A percentile compares a stretch with the other conserved stretches of the same genome.
These are phyloP conservation scores for Loripinus fragilis DNA, from an alignment of 2,888 invertebrate genomes.

Conservation along the genomic window DNA sequence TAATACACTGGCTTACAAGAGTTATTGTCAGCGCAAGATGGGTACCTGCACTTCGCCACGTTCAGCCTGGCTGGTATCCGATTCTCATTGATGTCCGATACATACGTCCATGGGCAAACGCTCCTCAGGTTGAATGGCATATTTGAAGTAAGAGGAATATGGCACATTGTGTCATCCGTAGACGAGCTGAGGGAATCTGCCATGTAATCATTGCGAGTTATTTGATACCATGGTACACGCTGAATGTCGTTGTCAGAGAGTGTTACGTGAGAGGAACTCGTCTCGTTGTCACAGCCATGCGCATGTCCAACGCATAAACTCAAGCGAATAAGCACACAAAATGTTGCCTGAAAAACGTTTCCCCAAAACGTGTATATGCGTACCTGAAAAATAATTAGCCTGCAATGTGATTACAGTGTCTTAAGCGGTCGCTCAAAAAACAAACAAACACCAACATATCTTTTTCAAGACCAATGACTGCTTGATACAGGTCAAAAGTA, in stretches of 20 bases:
- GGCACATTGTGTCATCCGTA: constrained; percentile 31
- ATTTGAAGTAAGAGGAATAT: neutral
- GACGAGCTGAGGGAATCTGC: constrained; percentile 45
- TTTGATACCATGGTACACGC: constrained; percentile 30
- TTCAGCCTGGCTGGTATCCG: constrained; percentile 44
- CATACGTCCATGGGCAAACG: constrained; percentile 57
- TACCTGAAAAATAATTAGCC: too few relatives aligned
- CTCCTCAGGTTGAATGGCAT: constrained; percentile 43
- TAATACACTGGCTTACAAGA: constrained; percentile 56
- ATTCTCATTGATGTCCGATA: constrained; percentile 39
- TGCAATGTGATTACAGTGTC: too few relatives aligned
- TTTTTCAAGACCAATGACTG: too few relatives aligned
- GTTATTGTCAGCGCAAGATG: constrained; percentile 41
- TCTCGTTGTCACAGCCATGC: too few relatives aligned
- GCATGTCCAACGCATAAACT: too few relatives aligned
- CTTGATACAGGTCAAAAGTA: too few relatives aligned
- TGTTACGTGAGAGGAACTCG: too few relatives aligned
- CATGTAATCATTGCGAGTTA: constrained; percentile 33
- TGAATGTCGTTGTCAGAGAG: constrained; percentile 42
- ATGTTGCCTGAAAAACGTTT: too few relatives aligned
- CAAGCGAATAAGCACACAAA: too few relatives aligned
- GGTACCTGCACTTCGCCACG: constrained; percentile 51
- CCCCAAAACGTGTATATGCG: too few relatives aligned
- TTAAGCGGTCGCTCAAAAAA: too few relatives aligned
- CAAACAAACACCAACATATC: too few relatives aligned